Conservation (phyloP, 2,113 vertebrate genomes). For the Oncorhynchus keta region DNA sequence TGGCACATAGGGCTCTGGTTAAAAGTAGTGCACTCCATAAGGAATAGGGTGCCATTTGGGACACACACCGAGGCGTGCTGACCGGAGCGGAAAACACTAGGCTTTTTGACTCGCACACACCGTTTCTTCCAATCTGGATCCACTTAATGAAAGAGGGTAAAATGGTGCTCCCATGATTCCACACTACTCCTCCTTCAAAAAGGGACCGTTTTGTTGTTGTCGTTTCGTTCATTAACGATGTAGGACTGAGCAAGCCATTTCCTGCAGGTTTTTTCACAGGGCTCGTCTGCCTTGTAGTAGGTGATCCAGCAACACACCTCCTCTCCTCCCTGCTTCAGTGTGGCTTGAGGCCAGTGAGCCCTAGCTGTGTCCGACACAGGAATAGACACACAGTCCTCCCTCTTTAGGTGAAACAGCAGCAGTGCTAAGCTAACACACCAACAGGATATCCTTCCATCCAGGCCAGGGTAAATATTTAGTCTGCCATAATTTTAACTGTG, state of each 20-base stretch:
- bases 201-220: slow-evolving; percentile 40
- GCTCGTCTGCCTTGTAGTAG: slow-evolving; percentile 21
- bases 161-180: slow-evolving; percentile 57
- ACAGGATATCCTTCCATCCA: slow-evolving; percentile 24
- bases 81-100: slow-evolving; percentile 40
- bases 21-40: too few species aligned
- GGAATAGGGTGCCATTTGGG: too few species aligned
- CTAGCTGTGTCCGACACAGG: slow-evolving; percentile 3
- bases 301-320: slow-evolving; percentile 39
- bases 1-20: too few species aligned
- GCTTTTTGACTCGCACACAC: slow-evolving; percentile 40
- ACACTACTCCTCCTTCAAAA: slow-evolving; percentile 61
- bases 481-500: slow-evolving; percentile 26
- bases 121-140: slow-evolving; percentile 60
- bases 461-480: slow-evolving; percentile 37
- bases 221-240: slow-evolving; percentile 46
- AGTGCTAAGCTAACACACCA: slow-evolving; percentile 12
- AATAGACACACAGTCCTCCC: background rate
- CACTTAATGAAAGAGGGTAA: slow-evolving; percentile 59
- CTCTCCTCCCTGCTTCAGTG: slow-evolving; percentile 10
- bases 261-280: slow-evolving; percentile 40
- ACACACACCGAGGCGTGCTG: background rate
- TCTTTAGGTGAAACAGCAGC: slow-evolving; percentile 9
- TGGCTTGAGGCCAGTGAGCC: slow-evolving; percentile 21
- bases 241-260: slow-evolving; percentile 36